A percentile compares a stretch with the other conserved stretches of the same genome.
These are phyloP conservation scores for Axinella damicornis DNA, from an alignment of 37 sponge, comb jelly and placozoan species.

Conservation along the genomic window DNA sequence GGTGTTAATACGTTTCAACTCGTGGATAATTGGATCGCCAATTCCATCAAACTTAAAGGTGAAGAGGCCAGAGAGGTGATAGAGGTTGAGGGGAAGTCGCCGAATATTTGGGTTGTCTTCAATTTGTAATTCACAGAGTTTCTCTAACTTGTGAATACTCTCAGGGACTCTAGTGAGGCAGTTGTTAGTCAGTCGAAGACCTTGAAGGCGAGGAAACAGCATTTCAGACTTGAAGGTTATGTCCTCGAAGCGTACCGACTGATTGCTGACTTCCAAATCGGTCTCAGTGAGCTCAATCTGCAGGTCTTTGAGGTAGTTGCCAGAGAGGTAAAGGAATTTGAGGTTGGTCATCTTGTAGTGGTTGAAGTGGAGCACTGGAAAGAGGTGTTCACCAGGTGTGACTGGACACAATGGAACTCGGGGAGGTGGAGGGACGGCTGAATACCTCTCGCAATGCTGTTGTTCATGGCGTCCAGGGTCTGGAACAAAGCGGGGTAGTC, in stretches of 20 bases:
- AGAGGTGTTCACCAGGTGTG: background rate
- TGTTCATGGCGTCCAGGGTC: slow-evolving; percentile 37
- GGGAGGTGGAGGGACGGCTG: background rate
- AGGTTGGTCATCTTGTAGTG: slow-evolving; percentile 29
- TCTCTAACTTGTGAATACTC: slow-evolving; percentile 33
- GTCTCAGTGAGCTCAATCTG: background rate
- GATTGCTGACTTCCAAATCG: background rate
- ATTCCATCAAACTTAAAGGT: slow-evolving; percentile 53
- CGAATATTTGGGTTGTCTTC: slow-evolving; percentile 33
- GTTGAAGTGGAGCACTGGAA: slow-evolving; percentile 24
- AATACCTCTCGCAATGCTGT: slow-evolving; percentile 2
- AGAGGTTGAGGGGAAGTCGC: slow-evolving; percentile 29
- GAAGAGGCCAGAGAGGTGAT: slow-evolving; percentile 41
- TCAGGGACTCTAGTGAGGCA: slow-evolving; percentile 21
- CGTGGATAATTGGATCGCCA: slow-evolving; percentile 43
- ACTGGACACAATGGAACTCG: slow-evolving; percentile 29
- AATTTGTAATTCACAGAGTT: slow-evolving; percentile 30
- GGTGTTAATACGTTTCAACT: slow-evolving; percentile 21
- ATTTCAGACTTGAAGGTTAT: background rate
- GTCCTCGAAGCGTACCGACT: background rate
- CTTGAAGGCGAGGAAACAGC: slow-evolving; percentile 56
- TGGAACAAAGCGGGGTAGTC: slow-evolving; percentile 53
- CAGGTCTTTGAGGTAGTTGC: slow-evolving; percentile 41
- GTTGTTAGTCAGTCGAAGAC: slow-evolving; percentile 48
- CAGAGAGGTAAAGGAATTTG: slow-evolving; percentile 36